phyloP scores from a whole-genome alignment of 2,113 vertebrate species.

The Actenoides hombroni region DNA sequence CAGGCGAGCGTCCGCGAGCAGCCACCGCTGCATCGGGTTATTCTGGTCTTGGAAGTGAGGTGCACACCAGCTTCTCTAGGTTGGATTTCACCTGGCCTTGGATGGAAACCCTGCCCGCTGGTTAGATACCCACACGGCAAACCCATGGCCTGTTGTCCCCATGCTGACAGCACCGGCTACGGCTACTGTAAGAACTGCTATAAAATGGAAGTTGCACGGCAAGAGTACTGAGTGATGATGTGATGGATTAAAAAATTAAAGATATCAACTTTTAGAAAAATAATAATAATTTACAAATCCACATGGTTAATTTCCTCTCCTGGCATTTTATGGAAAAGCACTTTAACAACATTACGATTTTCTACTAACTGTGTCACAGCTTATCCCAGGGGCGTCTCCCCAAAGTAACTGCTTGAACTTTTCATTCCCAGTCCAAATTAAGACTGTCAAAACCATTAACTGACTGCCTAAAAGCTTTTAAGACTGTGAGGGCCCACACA shows the following conservation, averaged over 20 bases:
- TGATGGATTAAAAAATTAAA: not conserved
- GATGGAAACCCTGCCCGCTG: not conserved
- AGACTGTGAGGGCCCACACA: not conserved
- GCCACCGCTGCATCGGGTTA: rapidly evolving
- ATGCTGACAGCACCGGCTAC: not conserved
- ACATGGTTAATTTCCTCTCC: not conserved
- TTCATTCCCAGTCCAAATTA: conserved; percentile 38
- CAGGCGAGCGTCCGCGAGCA: rapidly evolving
- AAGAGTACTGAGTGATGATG: not conserved
- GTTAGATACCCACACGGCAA: not conserved
- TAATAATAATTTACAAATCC: not conserved
- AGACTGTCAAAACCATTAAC: not conserved
- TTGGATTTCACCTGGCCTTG: not conserved
- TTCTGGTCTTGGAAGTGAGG: not conserved
- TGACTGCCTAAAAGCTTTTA: not conserved
- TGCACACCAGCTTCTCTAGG: rapidly evolving
- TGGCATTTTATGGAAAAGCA: not conserved
- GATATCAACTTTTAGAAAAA: not conserved
- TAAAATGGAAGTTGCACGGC: not conserved
- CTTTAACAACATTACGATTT: conserved; percentile 30
- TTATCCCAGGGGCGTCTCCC: conserved; percentile 7
- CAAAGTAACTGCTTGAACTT: not conserved
- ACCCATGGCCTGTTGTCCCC: not conserved
- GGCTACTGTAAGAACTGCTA: not conserved
- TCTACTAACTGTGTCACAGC: conserved; percentile 15